Percentiles rank a stretch among this genome's conserved stretches.
Evolutionary conservation across 2,888 invertebrate genomes (phyloP).

Genomic region (Rotaria sp.): DNA sequence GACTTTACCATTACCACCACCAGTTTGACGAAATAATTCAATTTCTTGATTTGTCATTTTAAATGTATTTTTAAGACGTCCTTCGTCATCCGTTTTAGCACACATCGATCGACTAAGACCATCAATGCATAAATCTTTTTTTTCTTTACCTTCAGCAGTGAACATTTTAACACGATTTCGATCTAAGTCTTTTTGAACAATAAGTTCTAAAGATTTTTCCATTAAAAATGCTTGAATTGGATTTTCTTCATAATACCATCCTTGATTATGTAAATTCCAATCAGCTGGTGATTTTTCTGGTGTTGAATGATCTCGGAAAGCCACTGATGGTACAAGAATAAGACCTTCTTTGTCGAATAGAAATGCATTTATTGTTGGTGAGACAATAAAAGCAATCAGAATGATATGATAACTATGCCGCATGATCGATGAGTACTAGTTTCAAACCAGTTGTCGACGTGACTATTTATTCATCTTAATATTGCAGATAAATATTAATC

Average conservation of each 20-base stretch:
- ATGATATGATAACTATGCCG: too few species aligned
- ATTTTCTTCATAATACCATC: constrained; percentile 20
- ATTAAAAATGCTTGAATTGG: background rate
- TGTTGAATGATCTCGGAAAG: background rate
- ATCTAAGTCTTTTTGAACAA: background rate
- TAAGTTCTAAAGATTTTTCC: background rate
- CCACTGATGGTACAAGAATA: constrained; percentile 9
- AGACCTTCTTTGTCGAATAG: background rate
- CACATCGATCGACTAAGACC: background rate
- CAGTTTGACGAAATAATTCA: background rate
- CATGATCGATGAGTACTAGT: background rate
- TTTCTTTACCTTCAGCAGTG: background rate
- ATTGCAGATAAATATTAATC: background rate
- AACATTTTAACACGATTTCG: background rate
- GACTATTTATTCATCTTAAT: background rate
- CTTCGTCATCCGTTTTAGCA: background rate
- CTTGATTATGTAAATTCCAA: constrained; percentile 1
- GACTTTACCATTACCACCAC: background rate
- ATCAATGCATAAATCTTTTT: background rate
- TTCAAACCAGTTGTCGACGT: too few species aligned
- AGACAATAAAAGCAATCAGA: background rate
- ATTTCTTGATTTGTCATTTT: background rate
- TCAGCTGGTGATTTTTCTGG: background rate
- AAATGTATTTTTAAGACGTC: background rate
- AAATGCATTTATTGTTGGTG: background rate